A percentile compares a stretch with the other conserved stretches of the same genome.
These are phyloP conservation scores for Gasterosteus nipponicus DNA, from an alignment of 2,113 vertebrate genomes.

Conservation along the genomic window DNA sequence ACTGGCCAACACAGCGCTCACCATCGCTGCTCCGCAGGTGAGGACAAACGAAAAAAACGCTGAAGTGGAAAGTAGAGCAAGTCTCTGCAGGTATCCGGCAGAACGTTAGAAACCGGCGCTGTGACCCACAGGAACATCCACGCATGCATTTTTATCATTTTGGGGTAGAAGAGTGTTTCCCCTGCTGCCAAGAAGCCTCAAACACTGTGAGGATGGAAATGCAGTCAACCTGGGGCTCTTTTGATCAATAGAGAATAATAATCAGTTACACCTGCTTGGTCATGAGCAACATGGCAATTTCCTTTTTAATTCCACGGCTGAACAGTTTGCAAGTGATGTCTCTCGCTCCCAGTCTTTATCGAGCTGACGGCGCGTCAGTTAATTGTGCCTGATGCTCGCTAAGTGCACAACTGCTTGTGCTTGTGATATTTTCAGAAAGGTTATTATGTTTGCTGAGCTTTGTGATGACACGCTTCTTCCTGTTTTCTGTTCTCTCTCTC, in stretches of 20 bases:
- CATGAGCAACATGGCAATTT: slow-evolving; percentile 41
- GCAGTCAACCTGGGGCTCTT: slow-evolving; percentile 15
- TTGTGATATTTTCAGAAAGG: slow-evolving; percentile 19
- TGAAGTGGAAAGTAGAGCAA: slow-evolving; percentile 19
- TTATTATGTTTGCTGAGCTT: background rate
- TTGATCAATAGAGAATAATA: slow-evolving; percentile 60
- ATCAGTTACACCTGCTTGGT: slow-evolving; percentile 46
- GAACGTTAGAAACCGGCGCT: background rate
- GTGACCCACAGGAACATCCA: background rate
- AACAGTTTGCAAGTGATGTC: slow-evolving; percentile 40
- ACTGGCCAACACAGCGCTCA: slow-evolving; percentile 88
- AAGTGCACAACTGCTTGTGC: slow-evolving; percentile 15
- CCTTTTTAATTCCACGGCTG: slow-evolving; percentile 46
- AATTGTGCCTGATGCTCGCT: slow-evolving; percentile 15
- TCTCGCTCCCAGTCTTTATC: slow-evolving; percentile 22
- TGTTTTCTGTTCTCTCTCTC: slow-evolving; percentile 39
- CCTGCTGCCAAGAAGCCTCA: slow-evolving; percentile 12
- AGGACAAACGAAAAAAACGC: slow-evolving; percentile 8
- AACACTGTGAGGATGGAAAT: slow-evolving; percentile 24
- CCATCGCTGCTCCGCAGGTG: slow-evolving; percentile 91
- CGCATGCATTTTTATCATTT: background rate
- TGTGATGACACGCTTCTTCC: slow-evolving; percentile 43
- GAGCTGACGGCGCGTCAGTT: slow-evolving; percentile 36
- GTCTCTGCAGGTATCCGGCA: slow-evolving; percentile 4
- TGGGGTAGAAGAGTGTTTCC: slow-evolving; percentile 11